Evolutionary conservation across 1,140 invertebrate species (phyloP).

Genomic region (Drosophila lowei): DNA sequence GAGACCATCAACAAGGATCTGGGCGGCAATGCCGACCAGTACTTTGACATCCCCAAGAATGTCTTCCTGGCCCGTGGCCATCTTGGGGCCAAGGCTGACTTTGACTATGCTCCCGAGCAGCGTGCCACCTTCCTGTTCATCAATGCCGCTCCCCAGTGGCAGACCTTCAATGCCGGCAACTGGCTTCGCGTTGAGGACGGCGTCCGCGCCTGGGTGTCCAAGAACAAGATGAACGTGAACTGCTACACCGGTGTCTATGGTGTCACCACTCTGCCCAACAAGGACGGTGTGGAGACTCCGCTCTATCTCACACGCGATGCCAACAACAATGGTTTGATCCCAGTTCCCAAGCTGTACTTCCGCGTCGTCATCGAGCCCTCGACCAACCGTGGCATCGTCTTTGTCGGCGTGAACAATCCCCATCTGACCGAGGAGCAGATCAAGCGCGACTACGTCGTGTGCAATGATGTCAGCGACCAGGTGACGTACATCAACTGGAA

Average conservation of each 20-base stretch:
- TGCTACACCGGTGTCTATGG: constrained; percentile 86
- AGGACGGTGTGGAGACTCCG: constrained; percentile 79
- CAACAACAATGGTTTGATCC: constrained; percentile 81
- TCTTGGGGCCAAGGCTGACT: constrained; percentile 87
- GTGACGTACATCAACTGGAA: constrained; percentile 85
- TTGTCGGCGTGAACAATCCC: constrained; percentile 86
- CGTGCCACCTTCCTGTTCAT: constrained; percentile 87
- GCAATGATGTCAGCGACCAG: constrained; percentile 84
- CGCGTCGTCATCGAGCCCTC: constrained; percentile 85
- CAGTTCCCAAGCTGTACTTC: constrained; percentile 86
- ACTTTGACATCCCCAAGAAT: constrained; percentile 58
- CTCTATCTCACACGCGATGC: constrained; percentile 84
- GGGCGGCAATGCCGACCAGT: constrained; percentile 61
- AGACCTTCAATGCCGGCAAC: constrained; percentile 87
- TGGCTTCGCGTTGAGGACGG: constrained; percentile 85
- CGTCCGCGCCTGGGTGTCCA: constrained; percentile 81
- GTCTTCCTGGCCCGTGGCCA: constrained; percentile 86
- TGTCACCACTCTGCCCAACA: constrained; percentile 84
- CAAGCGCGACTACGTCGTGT: constrained; percentile 83
- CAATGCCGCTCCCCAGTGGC: constrained; percentile 87
- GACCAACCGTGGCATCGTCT: constrained; percentile 84
- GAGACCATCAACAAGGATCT: constrained; percentile 72
- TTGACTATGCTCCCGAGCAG: constrained; percentile 86
- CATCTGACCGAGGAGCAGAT: constrained; percentile 82
- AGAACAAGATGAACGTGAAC: constrained; percentile 81